Evolutionary conservation across 2,797 vertebrate species (phyloP), one percentile per base, ranked within the genome.

Genomic region (Clamator glandarius): DNA sequence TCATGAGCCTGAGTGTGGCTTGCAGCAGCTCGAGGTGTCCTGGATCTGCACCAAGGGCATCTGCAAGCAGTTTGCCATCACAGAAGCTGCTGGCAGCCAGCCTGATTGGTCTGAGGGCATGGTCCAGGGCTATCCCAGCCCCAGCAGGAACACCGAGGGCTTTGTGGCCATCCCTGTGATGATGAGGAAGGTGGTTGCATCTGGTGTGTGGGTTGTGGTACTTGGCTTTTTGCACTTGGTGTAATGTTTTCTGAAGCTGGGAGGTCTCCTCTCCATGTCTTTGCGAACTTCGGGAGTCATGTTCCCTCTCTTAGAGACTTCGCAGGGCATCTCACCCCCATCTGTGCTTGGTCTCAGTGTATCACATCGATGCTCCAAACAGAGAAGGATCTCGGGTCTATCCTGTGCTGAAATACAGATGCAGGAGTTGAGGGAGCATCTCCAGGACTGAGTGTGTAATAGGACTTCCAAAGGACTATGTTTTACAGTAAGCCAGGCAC

Each of bases 121-220:
- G 1, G 17, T 9, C 26, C 1, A 1, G 75, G 55, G 55, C 57
- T 50, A 70, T 46, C 70, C 70, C 12, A 5, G 58, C 36, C 76
- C 8, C 28, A 31, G 48, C 25, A 52, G 69, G 33, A 69, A 51
- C 17, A 5, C 31, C 1, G 1, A 8, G 46, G 26, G 26, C 44
- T 52, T 18, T 52, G 51, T 18, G 50, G 23, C 31, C 31, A 11
- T 29, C 28, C 13, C 7, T 26, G 69, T 12, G 33, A 33, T 6
- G 28, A 19, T 5, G 68, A 55, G 24, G 35, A 67, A 57, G n/a
- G 33, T 15, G 58, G 19, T 35, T 21, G 63, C 69, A 26, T 50
- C 31, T 2, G 8, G n/a, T 4, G 24, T 24, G 55, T 0, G 9
- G 57, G 16, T 46, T 50, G n/a, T 0, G 1, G 58, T 9, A 28